These are phyloP conservation scores for Ypsolopha scabrella DNA, from an alignment of 2,888 invertebrate genomes.

Conservation along the genomic window DNA sequence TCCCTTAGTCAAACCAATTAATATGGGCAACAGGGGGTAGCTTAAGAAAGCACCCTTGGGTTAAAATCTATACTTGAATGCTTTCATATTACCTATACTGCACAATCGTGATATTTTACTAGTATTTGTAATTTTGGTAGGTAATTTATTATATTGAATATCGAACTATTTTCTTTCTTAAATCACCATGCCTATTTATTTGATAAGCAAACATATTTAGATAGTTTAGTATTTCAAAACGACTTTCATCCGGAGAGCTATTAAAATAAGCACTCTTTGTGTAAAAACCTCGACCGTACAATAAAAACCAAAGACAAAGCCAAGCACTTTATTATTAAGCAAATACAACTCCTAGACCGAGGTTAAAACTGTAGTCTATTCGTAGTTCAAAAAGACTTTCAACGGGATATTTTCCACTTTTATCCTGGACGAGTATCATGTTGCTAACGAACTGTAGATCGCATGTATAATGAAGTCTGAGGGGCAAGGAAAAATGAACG, in stretches of 20 bases:
- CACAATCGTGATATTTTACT: no score
- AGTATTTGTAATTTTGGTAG: no score
- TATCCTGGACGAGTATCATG: constrained; percentile 10
- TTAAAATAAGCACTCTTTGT: no score
- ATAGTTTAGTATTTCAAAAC: no score
- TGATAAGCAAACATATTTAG: no score
- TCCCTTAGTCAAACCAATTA: constrained; percentile 32
- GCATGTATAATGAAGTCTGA: constrained; percentile 15
- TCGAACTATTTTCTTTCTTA: no score
- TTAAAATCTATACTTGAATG: constrained; percentile 13
- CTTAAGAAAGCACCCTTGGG: constrained; percentile 20
- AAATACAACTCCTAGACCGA: not conserved
- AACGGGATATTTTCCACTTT: constrained; percentile 6
- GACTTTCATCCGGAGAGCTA: no score
- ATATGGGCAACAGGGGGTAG: constrained; percentile 26
- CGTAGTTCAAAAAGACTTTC: not conserved
- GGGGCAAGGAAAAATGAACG: constrained; percentile 6
- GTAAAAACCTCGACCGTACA: no score
- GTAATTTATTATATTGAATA: no score
- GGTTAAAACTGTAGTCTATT: constrained; percentile 2
- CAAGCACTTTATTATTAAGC: constrained; percentile 1
- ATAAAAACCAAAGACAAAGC: not conserved
- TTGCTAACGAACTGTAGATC: constrained; percentile 15
- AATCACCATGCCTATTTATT: no score
- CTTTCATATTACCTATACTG: not conserved